Conservation (phyloP, 2,797 vertebrate genomes). For the Nannoperca obscura region DNA sequence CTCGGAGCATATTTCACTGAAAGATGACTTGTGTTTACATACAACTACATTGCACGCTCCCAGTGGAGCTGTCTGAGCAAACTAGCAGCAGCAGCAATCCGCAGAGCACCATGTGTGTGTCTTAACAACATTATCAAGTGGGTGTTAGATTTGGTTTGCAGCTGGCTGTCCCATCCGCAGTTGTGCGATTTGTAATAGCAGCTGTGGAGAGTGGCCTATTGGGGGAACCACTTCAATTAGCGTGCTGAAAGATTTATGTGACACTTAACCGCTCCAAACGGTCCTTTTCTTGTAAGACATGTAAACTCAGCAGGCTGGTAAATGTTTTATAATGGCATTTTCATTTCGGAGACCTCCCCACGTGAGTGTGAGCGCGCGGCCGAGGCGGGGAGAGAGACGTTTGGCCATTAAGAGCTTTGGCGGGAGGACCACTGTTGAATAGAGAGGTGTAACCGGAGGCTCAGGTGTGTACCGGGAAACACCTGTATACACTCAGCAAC, state of each 20-base stretch:
- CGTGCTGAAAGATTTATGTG: constrained; percentile 76
- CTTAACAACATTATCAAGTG: constrained; percentile 63
- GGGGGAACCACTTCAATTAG: constrained; percentile 76
- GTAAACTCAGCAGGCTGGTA: constrained; percentile 75
- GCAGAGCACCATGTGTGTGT: constrained; percentile 64
- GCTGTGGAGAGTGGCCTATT: constrained; percentile 67
- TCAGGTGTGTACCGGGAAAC: constrained; percentile 50
- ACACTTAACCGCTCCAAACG: constrained; percentile 71
- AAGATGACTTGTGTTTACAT: constrained; percentile 78
- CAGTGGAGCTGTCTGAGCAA: constrained; percentile 66
- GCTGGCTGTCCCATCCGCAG: constrained; percentile 62
- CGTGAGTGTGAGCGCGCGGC: constrained; percentile 29
- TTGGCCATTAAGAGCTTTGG: constrained; percentile 34
- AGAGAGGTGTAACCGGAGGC: constrained; percentile 33
- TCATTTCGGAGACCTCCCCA: constrained; percentile 59
- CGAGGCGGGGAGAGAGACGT: not conserved
- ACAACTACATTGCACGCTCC: constrained; percentile 56
- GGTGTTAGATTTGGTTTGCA: constrained; percentile 69
- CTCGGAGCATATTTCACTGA: constrained; percentile 55
- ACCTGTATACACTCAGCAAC: constrained; percentile 39
- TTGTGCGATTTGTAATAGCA: constrained; percentile 68
- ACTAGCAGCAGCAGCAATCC: constrained; percentile 63
- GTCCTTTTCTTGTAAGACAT: constrained; percentile 72
- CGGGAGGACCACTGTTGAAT: constrained; percentile 16
- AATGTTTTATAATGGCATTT: constrained; percentile 77